Base-by-base conservation (phyloP, 2,797 vertebrate genomes). In the Sebastes nivosus region DNA sequence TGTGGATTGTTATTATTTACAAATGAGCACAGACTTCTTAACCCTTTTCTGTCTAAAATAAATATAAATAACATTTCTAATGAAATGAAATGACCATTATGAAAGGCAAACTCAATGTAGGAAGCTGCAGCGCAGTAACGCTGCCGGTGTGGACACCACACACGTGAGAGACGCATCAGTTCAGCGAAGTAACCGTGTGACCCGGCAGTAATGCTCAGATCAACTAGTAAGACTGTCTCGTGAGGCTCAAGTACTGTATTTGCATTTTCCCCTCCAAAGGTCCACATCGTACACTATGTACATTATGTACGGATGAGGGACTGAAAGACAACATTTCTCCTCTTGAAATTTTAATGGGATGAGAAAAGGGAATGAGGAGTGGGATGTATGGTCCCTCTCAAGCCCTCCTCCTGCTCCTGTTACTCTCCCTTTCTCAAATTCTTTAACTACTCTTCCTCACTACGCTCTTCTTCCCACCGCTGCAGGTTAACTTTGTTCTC, bases 291-390 rank as follows among this genome's bases (percentile, higher is more conserved):
- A 18, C 67, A 25, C 36, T 38, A 3, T 38, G 36, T 38, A 38
- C n/a, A 50, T 81, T 81, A 77, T 66, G 50, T 70, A 77, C 59
- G 52, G 67, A 75, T 72, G 72, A 82, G 52, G 52, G 71, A 22
- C 36, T 71, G 46, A 76, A 83, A 63, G 59, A 3, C 60, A 67
- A 38, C 50, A 46, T 57, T 73, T 4, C 1, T 66, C 29, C 34
- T 80, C 32, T 52, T 79, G 55, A 78, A 81, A 75, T 38, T 32
- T 85, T 78, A 72, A 83, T 75, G 65, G 10, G n/a, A 27, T 16
- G 54, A 34, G 52, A 61, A 68, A 24, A 63, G n/a, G 55, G 27
- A 70, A 30, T 66, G 24, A 59, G 30, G 42, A 46, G 65, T 20
- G 9, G 50, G 0, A 52, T 52, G 50, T 52, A 8, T n/a, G 50